These are phyloP conservation scores for Sebastes matsubarae DNA, from an alignment of 2,797 vertebrate species.

Conservation along the genomic window DNA sequence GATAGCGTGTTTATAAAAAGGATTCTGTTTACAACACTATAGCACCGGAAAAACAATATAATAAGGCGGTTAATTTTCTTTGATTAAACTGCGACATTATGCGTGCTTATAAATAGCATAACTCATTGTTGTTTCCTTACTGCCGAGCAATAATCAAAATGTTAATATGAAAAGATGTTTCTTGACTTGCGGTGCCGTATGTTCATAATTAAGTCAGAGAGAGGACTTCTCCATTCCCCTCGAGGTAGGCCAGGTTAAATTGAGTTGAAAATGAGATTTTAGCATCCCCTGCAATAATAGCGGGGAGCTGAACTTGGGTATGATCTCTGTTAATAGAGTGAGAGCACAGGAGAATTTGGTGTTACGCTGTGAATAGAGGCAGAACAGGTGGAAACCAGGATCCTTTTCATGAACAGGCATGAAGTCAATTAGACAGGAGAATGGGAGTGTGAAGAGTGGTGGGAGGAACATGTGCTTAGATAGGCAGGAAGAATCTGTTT, in stretches of 20 bases:
- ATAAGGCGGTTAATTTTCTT: neutral
- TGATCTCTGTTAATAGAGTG: constrained; percentile 88
- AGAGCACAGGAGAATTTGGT: constrained; percentile 86
- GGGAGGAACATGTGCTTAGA: constrained; percentile 50
- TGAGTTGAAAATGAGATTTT: constrained; percentile 89
- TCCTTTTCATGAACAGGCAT: constrained; percentile 85
- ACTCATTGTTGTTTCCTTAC: constrained; percentile 12
- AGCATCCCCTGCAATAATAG: constrained; percentile 85
- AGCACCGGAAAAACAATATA: constrained; percentile 10
- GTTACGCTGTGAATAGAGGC: constrained; percentile 81
- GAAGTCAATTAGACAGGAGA: constrained; percentile 86
- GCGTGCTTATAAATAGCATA: constrained; percentile 3
- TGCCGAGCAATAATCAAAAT: constrained; percentile 16
- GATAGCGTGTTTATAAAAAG: constrained; percentile 45
- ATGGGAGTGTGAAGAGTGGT: constrained; percentile 74
- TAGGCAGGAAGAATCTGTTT: constrained; percentile 44
- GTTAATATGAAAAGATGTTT: constrained; percentile 20
- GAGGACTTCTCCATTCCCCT: constrained; percentile 60
- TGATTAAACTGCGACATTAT: neutral
- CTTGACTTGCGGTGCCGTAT: constrained; percentile 27
- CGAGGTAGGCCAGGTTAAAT: constrained; percentile 85
- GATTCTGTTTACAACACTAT: constrained; percentile 43
- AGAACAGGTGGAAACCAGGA: constrained; percentile 84
- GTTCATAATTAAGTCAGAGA: constrained; percentile 69
- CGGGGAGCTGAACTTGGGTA: constrained; percentile 82